A percentile compares a stretch with the other conserved stretches of the same genome.
These are phyloP conservation scores for Salvelinus sp. DNA, from an alignment of 2,113 vertebrate species.

Conservation along the genomic window DNA sequence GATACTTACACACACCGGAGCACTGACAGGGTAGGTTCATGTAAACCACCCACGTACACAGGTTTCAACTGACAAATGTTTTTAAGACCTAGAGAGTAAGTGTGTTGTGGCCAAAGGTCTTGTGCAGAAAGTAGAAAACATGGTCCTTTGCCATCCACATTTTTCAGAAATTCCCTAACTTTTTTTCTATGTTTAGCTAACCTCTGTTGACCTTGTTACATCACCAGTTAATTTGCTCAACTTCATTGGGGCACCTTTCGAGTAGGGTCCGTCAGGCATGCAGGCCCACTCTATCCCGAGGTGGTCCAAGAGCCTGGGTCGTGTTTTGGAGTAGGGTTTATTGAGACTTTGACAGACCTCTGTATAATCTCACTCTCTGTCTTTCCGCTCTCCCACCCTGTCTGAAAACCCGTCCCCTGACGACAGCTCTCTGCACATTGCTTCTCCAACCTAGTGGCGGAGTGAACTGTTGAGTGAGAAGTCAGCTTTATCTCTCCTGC, in stretches of 20 bases:
- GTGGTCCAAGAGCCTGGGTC: conserved; percentile 11
- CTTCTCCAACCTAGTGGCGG: neutral
- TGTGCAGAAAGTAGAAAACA: neutral
- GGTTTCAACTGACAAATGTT: too few relatives aligned
- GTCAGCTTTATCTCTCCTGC: conserved; percentile 28
- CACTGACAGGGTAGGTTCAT: too few relatives aligned
- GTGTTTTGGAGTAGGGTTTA: conserved; percentile 4
- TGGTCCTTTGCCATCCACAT: neutral
- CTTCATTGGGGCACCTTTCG: conserved; percentile 8
- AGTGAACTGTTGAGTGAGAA: conserved; percentile 4
- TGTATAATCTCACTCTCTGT: conserved; percentile 14
- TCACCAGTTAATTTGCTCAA: conserved; percentile 32
- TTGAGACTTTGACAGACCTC: neutral
- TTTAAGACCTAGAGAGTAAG: neutral
- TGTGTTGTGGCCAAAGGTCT: neutral
- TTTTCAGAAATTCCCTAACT: conserved; percentile 26
- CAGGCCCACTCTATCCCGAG: conserved; percentile 9
- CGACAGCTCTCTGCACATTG: neutral
- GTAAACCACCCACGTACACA: too few relatives aligned
- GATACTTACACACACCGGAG: too few relatives aligned
- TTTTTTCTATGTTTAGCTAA: conserved; percentile 34
- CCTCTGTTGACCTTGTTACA: conserved; percentile 34
- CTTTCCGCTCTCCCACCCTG: neutral
- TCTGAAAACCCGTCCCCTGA: neutral
- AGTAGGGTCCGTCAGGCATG: conserved; percentile 12